phyloP scores from a whole-genome alignment of 1,140 invertebrate genomes.

The Calliopsis andreniformis region DNA sequence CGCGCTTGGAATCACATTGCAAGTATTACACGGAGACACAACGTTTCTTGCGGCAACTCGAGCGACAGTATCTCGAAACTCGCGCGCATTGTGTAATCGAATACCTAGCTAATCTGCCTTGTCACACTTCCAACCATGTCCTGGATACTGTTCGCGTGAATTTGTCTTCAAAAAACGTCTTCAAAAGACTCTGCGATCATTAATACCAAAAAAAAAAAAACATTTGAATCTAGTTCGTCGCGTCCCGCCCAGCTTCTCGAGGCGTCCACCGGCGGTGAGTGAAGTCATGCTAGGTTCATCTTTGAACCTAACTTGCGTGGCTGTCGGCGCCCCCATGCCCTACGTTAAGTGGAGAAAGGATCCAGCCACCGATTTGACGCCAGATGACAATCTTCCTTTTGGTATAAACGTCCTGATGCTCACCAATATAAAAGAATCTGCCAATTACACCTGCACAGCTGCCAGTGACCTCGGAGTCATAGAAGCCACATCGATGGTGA shows the following conservation, averaged over 20 bases:
- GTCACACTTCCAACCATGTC: too few relatives aligned
- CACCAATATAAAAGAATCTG: conserved; percentile 93
- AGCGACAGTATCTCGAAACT: not conserved
- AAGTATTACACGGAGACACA: conserved; percentile 43
- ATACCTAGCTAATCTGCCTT: not conserved
- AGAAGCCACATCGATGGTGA: conserved; percentile 91
- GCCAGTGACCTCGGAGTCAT: conserved; percentile 96
- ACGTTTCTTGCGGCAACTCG: conserved; percentile 25
- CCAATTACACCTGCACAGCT: conserved; percentile 98
- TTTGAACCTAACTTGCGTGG: conserved; percentile 97
- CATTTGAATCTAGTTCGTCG: conserved; percentile 87
- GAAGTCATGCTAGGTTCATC: conserved; percentile 95
- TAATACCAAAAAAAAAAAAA: not conserved
- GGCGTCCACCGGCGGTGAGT: conserved; percentile 89
- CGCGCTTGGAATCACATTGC: conserved; percentile 40
- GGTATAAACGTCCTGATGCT: conserved; percentile 93
- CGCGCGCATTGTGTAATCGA: conserved; percentile 33
- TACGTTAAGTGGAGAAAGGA: conserved; percentile 97
- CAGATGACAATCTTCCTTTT: conserved; percentile 92
- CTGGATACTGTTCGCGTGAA: too few relatives aligned
- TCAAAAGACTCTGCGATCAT: not conserved
- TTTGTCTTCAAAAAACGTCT: too few relatives aligned
- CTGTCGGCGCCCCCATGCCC: conserved; percentile 98
- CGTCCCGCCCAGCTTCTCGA: conserved; percentile 96
- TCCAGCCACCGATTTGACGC: conserved; percentile 89